Evolutionary conservation across 2,113 vertebrate genomes (phyloP).

Genomic region (Trachemys scripta): DNA sequence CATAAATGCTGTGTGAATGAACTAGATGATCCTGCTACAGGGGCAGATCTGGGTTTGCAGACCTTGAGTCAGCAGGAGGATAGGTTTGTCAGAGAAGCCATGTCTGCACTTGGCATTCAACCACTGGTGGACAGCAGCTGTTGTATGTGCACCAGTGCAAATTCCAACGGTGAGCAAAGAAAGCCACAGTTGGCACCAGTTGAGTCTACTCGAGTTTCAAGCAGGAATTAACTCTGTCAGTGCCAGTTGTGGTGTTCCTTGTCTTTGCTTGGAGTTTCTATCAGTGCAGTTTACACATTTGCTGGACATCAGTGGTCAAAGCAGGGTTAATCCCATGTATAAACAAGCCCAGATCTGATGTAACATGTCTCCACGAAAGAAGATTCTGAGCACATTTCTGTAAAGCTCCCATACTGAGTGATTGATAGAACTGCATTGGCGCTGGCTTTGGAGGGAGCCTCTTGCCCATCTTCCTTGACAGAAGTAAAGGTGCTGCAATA

Average conservation of each 20-base stretch:
- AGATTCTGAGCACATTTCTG: constrained; percentile 18
- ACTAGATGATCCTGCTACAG: constrained; percentile 34
- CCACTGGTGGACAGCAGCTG: constrained; percentile 28
- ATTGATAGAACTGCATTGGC: constrained; percentile 56
- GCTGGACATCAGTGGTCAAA: constrained; percentile 32
- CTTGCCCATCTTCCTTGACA: constrained; percentile 53
- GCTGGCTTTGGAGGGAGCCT: constrained; percentile 63
- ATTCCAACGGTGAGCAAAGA: constrained; percentile 22
- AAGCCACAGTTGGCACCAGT: constrained; percentile 19
- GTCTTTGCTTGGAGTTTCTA: constrained; percentile 21
- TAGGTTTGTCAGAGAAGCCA: constrained; percentile 51
- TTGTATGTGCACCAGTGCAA: constrained; percentile 43
- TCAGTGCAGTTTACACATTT: constrained; percentile 40
- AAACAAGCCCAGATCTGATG: constrained; percentile 30
- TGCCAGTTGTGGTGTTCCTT: constrained; percentile 42
- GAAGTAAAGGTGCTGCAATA: constrained; percentile 24
- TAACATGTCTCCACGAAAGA: constrained; percentile 46
- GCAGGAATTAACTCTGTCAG: not conserved
- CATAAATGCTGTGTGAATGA: constrained; percentile 3
- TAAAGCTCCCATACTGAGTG: constrained; percentile 44
- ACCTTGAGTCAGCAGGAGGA: constrained; percentile 58
- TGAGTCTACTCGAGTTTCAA: not conserved
- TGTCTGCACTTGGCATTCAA: constrained; percentile 60
- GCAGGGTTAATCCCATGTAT: constrained; percentile 28
- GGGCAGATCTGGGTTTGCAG: constrained; percentile 68